These are phyloP conservation scores for Platynereis dumerilii DNA, from an alignment of 2,888 invertebrate genomes.

Conservation along the genomic window DNA sequence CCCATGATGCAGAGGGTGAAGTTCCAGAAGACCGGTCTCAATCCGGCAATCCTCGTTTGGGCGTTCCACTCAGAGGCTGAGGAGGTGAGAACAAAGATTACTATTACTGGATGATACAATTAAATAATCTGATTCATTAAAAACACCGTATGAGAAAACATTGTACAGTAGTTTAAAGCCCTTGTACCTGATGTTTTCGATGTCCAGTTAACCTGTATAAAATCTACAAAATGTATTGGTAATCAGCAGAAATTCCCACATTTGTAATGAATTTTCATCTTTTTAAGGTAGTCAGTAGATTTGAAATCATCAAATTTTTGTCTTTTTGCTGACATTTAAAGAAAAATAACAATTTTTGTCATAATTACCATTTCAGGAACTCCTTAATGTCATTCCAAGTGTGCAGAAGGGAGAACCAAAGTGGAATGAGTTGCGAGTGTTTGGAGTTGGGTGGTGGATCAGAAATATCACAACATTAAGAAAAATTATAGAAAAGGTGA, in stretches of 20 bases:
- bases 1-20: constrained; percentile 86
- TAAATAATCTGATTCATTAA: neutral
- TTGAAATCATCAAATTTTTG: neutral
- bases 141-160: too few species aligned
- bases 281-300: neutral
- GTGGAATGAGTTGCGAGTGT: constrained; percentile 89
- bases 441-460: constrained; percentile 97
- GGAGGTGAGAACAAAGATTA: constrained; percentile 67
- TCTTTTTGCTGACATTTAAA: neutral
- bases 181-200: too few species aligned
- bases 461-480: constrained; percentile 82
- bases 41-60: constrained; percentile 87
- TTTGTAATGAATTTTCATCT: too few species aligned
- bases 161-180: too few species aligned
- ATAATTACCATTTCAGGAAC: too few species aligned
- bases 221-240: too few species aligned
- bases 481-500: constrained; percentile 82
- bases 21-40: constrained; percentile 77
- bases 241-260: too few species aligned
- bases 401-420: constrained; percentile 68
- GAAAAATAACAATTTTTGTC: too few species aligned
- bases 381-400: constrained; percentile 81
- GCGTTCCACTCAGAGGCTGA: constrained; percentile 99
- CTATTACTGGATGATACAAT: neutral
- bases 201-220: too few species aligned